Evolutionary conservation across 2,888 invertebrate species (phyloP).

Genomic region (Papilio gigon): DNA sequence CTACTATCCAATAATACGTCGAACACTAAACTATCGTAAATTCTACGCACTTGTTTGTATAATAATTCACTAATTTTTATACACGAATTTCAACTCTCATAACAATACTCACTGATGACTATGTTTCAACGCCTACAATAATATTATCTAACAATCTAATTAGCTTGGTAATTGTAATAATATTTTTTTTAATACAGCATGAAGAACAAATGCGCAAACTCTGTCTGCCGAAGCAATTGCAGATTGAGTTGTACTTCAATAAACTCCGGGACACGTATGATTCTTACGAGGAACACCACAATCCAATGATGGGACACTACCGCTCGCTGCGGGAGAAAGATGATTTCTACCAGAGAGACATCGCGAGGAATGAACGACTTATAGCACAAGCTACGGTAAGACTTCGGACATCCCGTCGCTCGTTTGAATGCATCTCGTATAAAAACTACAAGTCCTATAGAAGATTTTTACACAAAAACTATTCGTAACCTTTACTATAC

Average conservation of each 20-base stretch:
- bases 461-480: no score
- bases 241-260: slow-evolving; percentile 70
- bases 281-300: slow-evolving; percentile 68
- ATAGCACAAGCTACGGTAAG: slow-evolving; percentile 69
- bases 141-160: neutral
- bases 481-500: no score
- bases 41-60: slow-evolving; percentile 34
- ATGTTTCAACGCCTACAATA: slow-evolving; percentile 23
- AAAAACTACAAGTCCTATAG: neutral
- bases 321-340: slow-evolving; percentile 71
- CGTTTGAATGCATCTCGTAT: no score
- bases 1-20: slow-evolving; percentile 41
- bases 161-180: neutral
- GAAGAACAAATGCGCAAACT: slow-evolving; percentile 72
- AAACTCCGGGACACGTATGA: slow-evolving; percentile 69
- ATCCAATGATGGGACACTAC: slow-evolving; percentile 74
- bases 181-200: slow-evolving; percentile 53
- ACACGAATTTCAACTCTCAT: slow-evolving; percentile 35
- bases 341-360: slow-evolving; percentile 79
- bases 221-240: slow-evolving; percentile 69
- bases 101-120: slow-evolving; percentile 22
- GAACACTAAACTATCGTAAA: slow-evolving; percentile 33
- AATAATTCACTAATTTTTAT: slow-evolving; percentile 37
- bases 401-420: no score
- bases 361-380: slow-evolving; percentile 67